Base-by-base conservation (phyloP, 2,797 vertebrate genomes). In the Epinephelus awoara region DNA sequence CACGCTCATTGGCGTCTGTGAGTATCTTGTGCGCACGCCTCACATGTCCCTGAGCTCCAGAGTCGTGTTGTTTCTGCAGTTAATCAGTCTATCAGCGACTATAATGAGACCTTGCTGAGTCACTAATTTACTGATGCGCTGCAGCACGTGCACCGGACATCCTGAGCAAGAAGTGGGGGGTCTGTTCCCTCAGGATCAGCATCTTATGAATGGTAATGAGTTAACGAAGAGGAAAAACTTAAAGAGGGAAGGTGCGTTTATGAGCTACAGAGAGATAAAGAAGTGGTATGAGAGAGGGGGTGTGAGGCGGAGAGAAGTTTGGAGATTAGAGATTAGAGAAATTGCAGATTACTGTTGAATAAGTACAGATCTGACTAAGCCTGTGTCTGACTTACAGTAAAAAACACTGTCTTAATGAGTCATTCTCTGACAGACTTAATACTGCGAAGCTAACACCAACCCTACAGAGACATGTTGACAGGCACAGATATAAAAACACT, bases 21-120 rank as follows among this genome's bases (percentile, higher is more conserved):
- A 62, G n/a, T 27, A 57, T 67, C 17, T 29, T 49, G 25, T 67
- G 68, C 15, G 19, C 64, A 63, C 3, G 58, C 50, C 68, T 25
- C 17, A 49, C 40, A 42, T 49, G 57, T 85, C 78, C 63, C 74
- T 2, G 12, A 67, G 75, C 51, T 57, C 58, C 65, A 62, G 64
- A 19, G 9, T 29, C 52, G 51, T 19, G 68, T 63, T 83, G 72
- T 66, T 82, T 63, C 77, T 75, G 66, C 72, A 64, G 23, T 78
- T 86, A 47, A 86, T 89, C 80, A 87, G 79, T 75, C 73, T 65
- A 75, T 84, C 68, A 75, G 80, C 9, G 6, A 38, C 72, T 64
- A 73, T 85, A 83, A 87, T 68, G 76, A 85, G 73, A 84, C 86
- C 71, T 82, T 67, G 84, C 81, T 87, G 82, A 91, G 67, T 89